Evolutionary conservation across 2,113 vertebrate genomes (phyloP), one percentile per base, ranked within the genome.

Genomic region (Chaetops frenatus): DNA sequence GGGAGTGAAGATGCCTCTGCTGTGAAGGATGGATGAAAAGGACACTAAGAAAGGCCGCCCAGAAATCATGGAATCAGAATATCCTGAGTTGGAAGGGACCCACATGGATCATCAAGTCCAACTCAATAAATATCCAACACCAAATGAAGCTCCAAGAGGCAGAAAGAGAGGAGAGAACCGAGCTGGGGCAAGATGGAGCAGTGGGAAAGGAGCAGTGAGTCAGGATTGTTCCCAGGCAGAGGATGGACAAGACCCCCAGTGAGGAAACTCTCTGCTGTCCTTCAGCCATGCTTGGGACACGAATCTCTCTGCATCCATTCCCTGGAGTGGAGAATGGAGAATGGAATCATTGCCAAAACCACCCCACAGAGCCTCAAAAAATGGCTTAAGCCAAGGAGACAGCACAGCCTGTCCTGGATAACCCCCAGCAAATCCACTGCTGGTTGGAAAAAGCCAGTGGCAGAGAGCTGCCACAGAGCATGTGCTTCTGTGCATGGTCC

Each of bases 401-500:
- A 61, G 2, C 38, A 28, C 19, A 13, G 19, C 38, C 25, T 53
- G 70, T 31, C 60, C 54, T 73, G 78, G 15, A 24, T 53, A 65
- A 66, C 29, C 35, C 31, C 16, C 51, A 40, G 2, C 5, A 71
- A 80, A 57, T 11, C 65, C 50, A 15, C 9, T 27, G 82, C n/a
- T 92, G 61, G 3, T 2, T 40, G 66, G 47, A n/a, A 45, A 66
- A 44, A 45, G 14, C 10, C 87, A 44, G 54, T 0, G 29, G 22
- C 22, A 61, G 70, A 51, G 81, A 17, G 28, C 45, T 67, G 29
- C 15, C 12, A 18, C 5, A 11, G 80, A 38, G 8, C 1, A 0
- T 7, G 28, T 28, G 18, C 28, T 22, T 29, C 82, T 4, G 1
- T 3, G 11, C 42, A 6, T 1, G 2, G 45, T 6, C 16, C 36